Evolutionary conservation across 2,888 invertebrate species (phyloP).

Genomic region (Halocaridina rubra): DNA sequence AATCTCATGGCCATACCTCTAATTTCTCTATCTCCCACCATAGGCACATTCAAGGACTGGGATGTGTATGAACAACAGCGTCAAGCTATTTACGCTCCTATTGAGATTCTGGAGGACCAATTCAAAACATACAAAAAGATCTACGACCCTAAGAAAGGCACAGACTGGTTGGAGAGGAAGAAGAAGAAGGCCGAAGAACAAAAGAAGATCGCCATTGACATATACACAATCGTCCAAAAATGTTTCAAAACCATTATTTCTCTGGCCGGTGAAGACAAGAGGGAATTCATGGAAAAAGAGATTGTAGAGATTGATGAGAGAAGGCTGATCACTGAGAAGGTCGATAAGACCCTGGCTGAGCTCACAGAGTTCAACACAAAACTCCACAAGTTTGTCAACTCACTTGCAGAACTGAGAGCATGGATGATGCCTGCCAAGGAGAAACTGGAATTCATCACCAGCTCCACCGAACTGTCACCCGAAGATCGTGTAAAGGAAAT

Average conservation of each 20-base stretch:
- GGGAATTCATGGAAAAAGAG: slow-evolving; percentile 64
- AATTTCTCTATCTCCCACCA: too few species aligned
- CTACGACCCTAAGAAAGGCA: slow-evolving; percentile 63
- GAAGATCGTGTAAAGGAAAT: slow-evolving; percentile 64
- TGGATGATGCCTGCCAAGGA: slow-evolving; percentile 63
- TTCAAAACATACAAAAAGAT: slow-evolving; percentile 63
- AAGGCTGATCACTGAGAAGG: slow-evolving; percentile 53
- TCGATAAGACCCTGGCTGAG: slow-evolving; percentile 52
- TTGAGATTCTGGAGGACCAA: slow-evolving; percentile 60
- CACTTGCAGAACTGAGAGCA: slow-evolving; percentile 48
- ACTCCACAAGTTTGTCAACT: slow-evolving; percentile 52
- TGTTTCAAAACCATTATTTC: slow-evolving; percentile 53
- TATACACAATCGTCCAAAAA: slow-evolving; percentile 46
- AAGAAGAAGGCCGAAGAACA: slow-evolving; percentile 63
- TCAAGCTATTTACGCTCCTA: slow-evolving; percentile 48
- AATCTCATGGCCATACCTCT: too few species aligned
- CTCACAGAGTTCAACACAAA: slow-evolving; percentile 57
- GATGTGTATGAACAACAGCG: slow-evolving; percentile 58
- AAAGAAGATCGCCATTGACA: slow-evolving; percentile 43
- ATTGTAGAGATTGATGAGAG: slow-evolving; percentile 62
- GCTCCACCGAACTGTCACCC: slow-evolving; percentile 56
- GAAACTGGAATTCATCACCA: slow-evolving; percentile 60
- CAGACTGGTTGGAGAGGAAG: slow-evolving; percentile 63
- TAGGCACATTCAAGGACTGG: slow-evolving; percentile 62
- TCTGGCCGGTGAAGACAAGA: slow-evolving; percentile 62